Evolutionary conservation across 2,888 invertebrate genomes (phyloP), one percentile per base, ranked within the genome.

Genomic region (Abrostola tripartita): DNA sequence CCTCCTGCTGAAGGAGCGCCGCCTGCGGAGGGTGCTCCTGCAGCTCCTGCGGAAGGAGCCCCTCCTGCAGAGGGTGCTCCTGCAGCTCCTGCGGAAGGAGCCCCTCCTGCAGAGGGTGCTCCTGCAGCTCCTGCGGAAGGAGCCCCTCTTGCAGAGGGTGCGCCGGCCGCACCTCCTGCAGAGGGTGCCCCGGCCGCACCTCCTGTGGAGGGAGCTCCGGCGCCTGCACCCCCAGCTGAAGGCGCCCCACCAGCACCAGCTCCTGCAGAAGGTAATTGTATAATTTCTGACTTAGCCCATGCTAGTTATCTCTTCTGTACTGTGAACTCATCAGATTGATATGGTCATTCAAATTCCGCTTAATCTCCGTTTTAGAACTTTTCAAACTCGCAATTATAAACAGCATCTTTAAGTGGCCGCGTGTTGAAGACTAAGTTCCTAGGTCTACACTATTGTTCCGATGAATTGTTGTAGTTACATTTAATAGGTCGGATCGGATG

Each of bases 151-250:
- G 76, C 74, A 0, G 75, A 68, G 7, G 76, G 70, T 75, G 82
- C 49, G 1, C 80, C 79, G 0, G 60, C 75, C 0, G 59, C 70
- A 0, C 71, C 82, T 75, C 71, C 74, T 0, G 76, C 74, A 0
- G 75, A 68, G 7, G 76, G 70, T 75, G 82, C 49, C 1, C 80
- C 79, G 0, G 60, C 75, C 0, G 59, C 70, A 0, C 71, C 82
- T 0, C 79, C 85, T 0, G 79, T 81, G 0, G 87, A 89, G 62
- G 87, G 90, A 8, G 84, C 89, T 0, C 79, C 85, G 4, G 82
- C 87, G 0, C 80, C 84, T 4, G 74, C 77, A 0, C 68, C 73
- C 5, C 74, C 84, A 9, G 71, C 71, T 5, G 71, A 83, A 57
- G 86, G 80, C 12, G 71, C 78, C 0, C 67, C 79, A 1, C 69